phyloP scores from a whole-genome alignment of 2,888 invertebrate genomes.

The Cinara cedri region DNA sequence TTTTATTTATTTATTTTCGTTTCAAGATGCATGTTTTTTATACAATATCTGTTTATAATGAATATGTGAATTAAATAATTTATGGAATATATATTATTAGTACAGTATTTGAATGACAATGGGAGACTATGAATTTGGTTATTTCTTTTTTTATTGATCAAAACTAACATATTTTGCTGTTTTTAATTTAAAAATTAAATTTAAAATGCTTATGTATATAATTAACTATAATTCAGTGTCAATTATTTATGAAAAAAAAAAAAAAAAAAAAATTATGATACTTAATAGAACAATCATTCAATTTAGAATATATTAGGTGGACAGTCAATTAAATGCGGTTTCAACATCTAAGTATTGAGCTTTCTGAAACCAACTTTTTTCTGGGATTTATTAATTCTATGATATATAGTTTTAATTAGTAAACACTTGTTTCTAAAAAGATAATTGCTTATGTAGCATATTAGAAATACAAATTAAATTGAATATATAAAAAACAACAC shows the following conservation, averaged over 20 bases:
- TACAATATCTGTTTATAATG: no score
- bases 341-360: conserved; percentile 26
- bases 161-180: not conserved
- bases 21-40: no score
- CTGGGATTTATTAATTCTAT: not conserved
- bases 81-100: no score
- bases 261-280: no score
- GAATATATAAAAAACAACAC: not conserved
- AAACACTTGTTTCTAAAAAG: not conserved
- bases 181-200: not conserved
- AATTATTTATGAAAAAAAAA: not conserved
- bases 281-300: conserved; percentile 2
- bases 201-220: not conserved
- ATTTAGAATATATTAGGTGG: conserved; percentile 8
- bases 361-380: not conserved
- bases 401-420: not conserved
- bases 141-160: no score
- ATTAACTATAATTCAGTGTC: no score
- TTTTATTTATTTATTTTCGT: no score
- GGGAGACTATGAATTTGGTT: no score
- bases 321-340: not conserved
- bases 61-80: no score
- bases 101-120: no score
- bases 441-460: not conserved
- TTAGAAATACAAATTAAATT: not conserved